Conservation (phyloP, 92 coral and sea anemone species). For the Heteractis magnifica region DNA sequence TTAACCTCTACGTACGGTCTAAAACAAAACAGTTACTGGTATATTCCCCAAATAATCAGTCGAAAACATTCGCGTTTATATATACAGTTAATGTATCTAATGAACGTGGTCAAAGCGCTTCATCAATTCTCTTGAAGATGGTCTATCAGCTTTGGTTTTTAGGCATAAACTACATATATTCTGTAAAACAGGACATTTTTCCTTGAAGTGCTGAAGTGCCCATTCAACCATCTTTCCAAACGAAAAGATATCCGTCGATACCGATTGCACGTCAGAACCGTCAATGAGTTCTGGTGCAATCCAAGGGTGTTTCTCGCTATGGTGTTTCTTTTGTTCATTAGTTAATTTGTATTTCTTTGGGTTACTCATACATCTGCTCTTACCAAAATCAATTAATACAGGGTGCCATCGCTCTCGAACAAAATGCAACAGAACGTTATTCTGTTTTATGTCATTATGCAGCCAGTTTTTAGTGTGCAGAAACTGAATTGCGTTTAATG, state of each 20-base stretch:
- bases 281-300: not conserved
- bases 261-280: not conserved
- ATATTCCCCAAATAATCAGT: too few relatives aligned
- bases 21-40: too few relatives aligned
- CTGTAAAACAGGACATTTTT: not conserved
- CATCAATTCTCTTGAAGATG: not conserved
- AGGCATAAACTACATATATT: not conserved
- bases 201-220: not conserved
- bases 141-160: not conserved
- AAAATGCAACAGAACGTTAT: not conserved
- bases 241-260: not conserved
- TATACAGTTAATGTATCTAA: too few relatives aligned
- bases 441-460: not conserved
- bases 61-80: too few relatives aligned
- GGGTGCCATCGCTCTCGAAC: not conserved
- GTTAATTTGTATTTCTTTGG: slow-evolving; percentile 7
- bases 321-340: not conserved
- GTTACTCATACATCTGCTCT: not conserved
- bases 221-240: slow-evolving; percentile 20
- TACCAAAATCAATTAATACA: not conserved
- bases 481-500: not conserved
- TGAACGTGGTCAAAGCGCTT: not conserved
- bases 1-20: too few relatives aligned
- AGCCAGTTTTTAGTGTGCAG: not conserved
- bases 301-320: slow-evolving; percentile 10